Conservation (phyloP, 2,113 vertebrate species). For the Poeciliopsis prolifica region DNA sequence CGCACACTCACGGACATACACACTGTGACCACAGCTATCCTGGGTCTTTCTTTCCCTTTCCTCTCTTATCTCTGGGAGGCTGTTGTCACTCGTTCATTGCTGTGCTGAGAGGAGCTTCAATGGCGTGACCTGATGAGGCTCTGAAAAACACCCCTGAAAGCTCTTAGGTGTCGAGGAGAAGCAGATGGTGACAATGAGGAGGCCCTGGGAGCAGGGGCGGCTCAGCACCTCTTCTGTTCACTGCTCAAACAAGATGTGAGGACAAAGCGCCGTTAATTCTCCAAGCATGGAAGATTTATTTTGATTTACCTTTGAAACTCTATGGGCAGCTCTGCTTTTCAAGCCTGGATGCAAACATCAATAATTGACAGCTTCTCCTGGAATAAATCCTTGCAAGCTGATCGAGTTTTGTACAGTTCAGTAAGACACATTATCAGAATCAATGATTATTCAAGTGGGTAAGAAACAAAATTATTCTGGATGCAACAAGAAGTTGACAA, state of each 20-base stretch:
- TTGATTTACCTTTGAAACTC: not conserved
- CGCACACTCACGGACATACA: not conserved
- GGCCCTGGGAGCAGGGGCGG: conserved; percentile 23
- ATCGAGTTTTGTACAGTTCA: too few species aligned
- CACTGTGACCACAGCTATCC: conserved; percentile 36
- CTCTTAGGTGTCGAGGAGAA: conserved; percentile 64
- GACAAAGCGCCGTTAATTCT: conserved; percentile 34
- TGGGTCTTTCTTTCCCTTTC: conserved; percentile 54
- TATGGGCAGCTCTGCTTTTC: not conserved
- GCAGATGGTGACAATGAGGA: conserved; percentile 68
- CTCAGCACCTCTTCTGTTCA: conserved; percentile 44
- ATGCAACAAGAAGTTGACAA: too few species aligned
- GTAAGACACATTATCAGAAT: too few species aligned
- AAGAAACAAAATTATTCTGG: too few species aligned
- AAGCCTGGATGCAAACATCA: not conserved
- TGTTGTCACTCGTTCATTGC: conserved; percentile 78
- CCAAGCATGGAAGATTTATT: conserved; percentile 20
- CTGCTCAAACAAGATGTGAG: conserved; percentile 39
- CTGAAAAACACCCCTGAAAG: conserved; percentile 53
- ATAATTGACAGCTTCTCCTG: not conserved
- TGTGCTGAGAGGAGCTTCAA: conserved; percentile 68
- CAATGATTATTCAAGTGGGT: too few species aligned
- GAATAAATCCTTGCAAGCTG: not conserved
- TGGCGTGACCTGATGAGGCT: conserved; percentile 56
- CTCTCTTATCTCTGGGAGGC: conserved; percentile 70